A percentile compares a stretch with the other conserved stretches of the same genome.
Conservation (phyloP, 2,113 vertebrate species). For the Fukomys damarensis region DNA sequence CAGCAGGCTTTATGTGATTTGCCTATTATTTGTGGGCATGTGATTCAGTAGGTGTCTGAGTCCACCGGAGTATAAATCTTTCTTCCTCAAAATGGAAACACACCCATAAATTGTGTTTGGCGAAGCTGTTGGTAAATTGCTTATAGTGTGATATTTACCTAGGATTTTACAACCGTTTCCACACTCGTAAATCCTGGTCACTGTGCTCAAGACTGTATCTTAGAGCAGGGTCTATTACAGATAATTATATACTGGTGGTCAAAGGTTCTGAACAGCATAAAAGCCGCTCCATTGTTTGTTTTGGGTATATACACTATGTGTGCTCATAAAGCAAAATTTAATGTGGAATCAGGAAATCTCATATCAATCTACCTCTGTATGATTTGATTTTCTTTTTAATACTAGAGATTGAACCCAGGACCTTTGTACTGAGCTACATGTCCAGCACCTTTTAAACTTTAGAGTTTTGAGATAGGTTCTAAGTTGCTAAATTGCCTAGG, state of each 20-base stretch:
- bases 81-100: conserved; percentile 62
- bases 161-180: conserved; percentile 61
- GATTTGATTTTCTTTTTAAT: neutral
- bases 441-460: neutral
- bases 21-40: conserved; percentile 40
- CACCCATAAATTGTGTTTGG: conserved; percentile 47
- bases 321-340: conserved; percentile 15
- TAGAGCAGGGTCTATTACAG: neutral
- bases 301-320: neutral
- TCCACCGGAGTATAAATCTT: conserved; percentile 56
- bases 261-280: conserved; percentile 57
- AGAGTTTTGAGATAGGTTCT: neutral
- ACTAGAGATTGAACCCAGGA: neutral
- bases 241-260: conserved; percentile 14
- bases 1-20: conserved; percentile 34
- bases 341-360: conserved; percentile 7
- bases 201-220: conserved; percentile 2
- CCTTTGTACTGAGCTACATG: neutral
- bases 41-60: conserved; percentile 34
- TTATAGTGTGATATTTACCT: conserved; percentile 60
- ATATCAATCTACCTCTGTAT: neutral
- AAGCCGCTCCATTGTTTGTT: conserved; percentile 41
- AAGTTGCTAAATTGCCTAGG: neutral
- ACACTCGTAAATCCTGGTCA: conserved; percentile 51
- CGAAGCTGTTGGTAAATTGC: conserved; percentile 35